Conservation (phyloP, 2,113 vertebrate genomes). For the Mastomys natalensis region DNA sequence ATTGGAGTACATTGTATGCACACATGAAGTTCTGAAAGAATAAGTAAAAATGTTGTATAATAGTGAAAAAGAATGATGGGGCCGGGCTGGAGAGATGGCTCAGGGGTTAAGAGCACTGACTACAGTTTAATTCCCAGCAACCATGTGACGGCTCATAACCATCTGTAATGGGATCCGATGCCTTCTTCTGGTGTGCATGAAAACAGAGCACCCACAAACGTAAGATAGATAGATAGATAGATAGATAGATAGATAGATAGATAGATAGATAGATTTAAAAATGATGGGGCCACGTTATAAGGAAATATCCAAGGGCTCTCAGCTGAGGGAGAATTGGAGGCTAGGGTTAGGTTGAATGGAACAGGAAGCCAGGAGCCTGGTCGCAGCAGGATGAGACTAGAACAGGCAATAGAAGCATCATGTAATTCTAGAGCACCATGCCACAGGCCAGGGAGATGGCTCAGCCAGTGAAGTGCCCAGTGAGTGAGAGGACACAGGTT, state of each 20-base stretch:
- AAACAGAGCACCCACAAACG: too few relatives aligned
- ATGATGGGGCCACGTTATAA: neutral
- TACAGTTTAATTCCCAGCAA: too few relatives aligned
- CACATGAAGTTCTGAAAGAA: neutral
- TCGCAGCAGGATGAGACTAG: neutral
- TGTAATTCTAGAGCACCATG: neutral
- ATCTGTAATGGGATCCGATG: too few relatives aligned
- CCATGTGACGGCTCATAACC: too few relatives aligned
- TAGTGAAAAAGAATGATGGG: neutral
- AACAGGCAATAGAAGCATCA: neutral
- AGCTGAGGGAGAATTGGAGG: neutral
- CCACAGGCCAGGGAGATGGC: neutral
- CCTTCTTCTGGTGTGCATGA: too few relatives aligned
- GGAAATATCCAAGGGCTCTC: neutral
- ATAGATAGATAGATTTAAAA: too few relatives aligned
- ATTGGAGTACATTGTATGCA: neutral
- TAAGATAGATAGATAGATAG: too few relatives aligned
- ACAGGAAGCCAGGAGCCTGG: neutral
- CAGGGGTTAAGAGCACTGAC: too few relatives aligned
- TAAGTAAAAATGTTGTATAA: neutral
- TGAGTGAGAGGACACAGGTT: neutral
- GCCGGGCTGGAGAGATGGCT: too few relatives aligned
- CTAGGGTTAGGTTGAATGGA: neutral
- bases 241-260: too few relatives aligned
- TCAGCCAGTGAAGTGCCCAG: too few relatives aligned